phyloP scores from a whole-genome alignment of 2,888 invertebrate genomes.

The Leptopilina drosophilae region DNA sequence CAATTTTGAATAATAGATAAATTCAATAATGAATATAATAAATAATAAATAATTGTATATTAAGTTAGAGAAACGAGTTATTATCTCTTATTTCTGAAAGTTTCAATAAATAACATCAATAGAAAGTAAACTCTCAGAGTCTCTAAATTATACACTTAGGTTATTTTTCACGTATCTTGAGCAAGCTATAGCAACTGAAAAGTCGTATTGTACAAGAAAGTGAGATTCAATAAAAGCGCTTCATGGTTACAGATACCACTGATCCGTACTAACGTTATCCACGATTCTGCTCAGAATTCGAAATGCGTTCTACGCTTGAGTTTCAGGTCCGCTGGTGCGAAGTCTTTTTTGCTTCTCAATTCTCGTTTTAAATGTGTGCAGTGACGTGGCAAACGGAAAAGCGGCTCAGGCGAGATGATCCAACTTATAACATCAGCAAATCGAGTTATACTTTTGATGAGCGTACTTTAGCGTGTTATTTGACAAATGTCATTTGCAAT shows the following conservation, averaged over 20 bases:
- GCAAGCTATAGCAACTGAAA: conserved; percentile 52
- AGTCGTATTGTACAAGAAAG: conserved; percentile 49
- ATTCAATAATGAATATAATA: too few relatives aligned
- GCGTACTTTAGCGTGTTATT: not conserved
- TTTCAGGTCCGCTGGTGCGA: conserved; percentile 10
- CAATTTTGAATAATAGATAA: too few relatives aligned
- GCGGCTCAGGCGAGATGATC: conserved; percentile 7
- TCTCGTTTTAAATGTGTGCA: conserved; percentile 34
- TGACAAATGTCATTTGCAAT: not conserved
- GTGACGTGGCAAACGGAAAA: conserved; percentile 23
- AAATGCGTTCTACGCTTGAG: conserved; percentile 51
- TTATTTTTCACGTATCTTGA: conserved; percentile 56
- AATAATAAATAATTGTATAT: too few relatives aligned
- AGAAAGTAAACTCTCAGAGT: conserved; percentile 11
- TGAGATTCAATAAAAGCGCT: conserved; percentile 66
- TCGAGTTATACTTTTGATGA: conserved; percentile 1
- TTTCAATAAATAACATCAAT: not conserved
- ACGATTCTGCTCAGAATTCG: conserved; percentile 58
- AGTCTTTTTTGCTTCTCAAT: conserved; percentile 31
- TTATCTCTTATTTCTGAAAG: not conserved
- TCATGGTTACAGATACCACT: conserved; percentile 63
- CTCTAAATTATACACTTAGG: conserved; percentile 48
- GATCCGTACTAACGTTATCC: conserved; percentile 63
- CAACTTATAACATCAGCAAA: conserved; percentile 9
- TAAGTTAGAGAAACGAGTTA: too few relatives aligned